Evolutionary conservation across 2,113 vertebrate species (phyloP), one percentile per base, ranked within the genome.

Genomic region (Eleginops maclovinus): DNA sequence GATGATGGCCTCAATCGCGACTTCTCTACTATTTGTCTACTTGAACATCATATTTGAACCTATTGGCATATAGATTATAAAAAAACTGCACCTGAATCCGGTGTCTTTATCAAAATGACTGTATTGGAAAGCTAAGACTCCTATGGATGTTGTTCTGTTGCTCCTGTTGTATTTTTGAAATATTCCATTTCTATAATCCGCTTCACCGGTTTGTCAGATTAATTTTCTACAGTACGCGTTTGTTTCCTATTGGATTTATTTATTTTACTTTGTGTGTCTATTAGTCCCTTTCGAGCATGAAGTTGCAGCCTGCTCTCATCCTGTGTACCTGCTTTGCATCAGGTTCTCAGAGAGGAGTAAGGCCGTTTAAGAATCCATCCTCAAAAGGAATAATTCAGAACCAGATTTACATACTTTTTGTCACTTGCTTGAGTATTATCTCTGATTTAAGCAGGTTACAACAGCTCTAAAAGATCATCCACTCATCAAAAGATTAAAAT

Each of bases 261-360:
- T 14, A 19, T 74, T 55, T 62, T 63, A 68, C 71, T 51, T 43
- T 72, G 50, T 43, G 64, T 72, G 68, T 82, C 50, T 26, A 63
- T 79, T 49, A 40, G 24, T 11, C 28, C 46, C 24, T n/a, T 41
- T 67, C 66, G 72, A 72, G 67, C 65, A 40, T 21, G 26, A 44
- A 15, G 28, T 19, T 22, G 21, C 67, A 3, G 9, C 16, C n/a
- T 65, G 68, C 22, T 41, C 22, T 41, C 36, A 11, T 47, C 47
- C n/a, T n/a, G 55, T 10, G 36, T 44, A 31, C 50, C 64, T 28
- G 54, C 70, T 46, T 46, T 36, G 55, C 22, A 51, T 60, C 31
- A 19, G n/a, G 41, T 47, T 56, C 14, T 46, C 47, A 9, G 40
- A 68, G 15, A 19, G 9, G 6, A 58, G 24, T 24, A n/a, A 9